Base-by-base conservation (phyloP, 2,797 vertebrate species). In the Acrossocheilus wenchowensis region DNA sequence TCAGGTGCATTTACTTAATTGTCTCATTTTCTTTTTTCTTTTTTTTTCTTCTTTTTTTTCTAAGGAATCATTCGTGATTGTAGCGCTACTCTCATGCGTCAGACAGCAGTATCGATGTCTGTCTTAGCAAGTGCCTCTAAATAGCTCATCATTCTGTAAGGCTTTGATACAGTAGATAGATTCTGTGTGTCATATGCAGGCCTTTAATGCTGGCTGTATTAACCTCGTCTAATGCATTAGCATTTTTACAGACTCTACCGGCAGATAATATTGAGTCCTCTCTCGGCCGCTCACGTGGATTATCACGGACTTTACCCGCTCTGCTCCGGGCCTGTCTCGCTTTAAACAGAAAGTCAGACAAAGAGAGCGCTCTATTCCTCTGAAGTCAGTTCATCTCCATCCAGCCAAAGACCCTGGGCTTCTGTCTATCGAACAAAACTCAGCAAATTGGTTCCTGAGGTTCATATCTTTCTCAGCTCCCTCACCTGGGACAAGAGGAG, bases 371-470 rank as follows among this genome's bases (percentile, higher is more conserved):
- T 71, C 36, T 62, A 19, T 78, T 83, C 66, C 68, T 81, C 77
- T 45, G 88, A 90, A 87, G 86, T 81, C 82, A 81, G 71, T 82
- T 60, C 87, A 83, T 90, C 26, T 45, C 2, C 10, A 71, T 87
- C 90, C 82, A 64, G 68, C 82, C 87, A 86, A 72, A 66, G 86
- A 94, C 93, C 95, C 92, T 75, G 91, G 93, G 91, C 92, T 90
- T 90, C 93, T 92, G 94, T 95, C 94, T 94, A 96, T 94, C 88
- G 94, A 96, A 96, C 96, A 96, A 96, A 97, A 95, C 94, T 95
- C 94, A 94, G 95, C 93, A 97, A 97, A 97, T 96, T 96, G 96
- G 94, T 95, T 96, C 95, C 95, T 94, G 92, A 95, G 95, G 94
- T 96, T 95, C 94, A 91, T 94, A 93, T 94, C 93, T 94, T 94